Evolutionary conservation across 2,113 vertebrate species (phyloP).

Genomic region (Lucifuga dentata): DNA sequence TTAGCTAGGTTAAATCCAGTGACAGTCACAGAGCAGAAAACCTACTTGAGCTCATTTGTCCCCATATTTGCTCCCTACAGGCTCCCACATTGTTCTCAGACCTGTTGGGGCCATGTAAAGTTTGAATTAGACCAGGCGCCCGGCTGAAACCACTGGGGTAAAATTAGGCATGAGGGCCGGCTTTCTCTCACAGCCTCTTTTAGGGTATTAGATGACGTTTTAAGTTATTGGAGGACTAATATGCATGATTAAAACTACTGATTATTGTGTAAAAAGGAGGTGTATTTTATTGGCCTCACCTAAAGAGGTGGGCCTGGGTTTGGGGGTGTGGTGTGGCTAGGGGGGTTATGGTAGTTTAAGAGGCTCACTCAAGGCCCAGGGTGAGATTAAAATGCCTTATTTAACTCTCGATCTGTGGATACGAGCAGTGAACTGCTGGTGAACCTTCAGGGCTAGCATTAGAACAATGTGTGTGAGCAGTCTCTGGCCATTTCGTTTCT

Average conservation of each 20-base stretch:
- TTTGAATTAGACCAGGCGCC: slow-evolving; percentile 78
- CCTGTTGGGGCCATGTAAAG: slow-evolving; percentile 64
- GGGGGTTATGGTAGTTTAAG: slow-evolving; percentile 55
- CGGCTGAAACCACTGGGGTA: slow-evolving; percentile 70
- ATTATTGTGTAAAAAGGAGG: slow-evolving; percentile 73
- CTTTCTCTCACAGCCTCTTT: slow-evolving; percentile 69
- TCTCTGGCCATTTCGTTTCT: slow-evolving; percentile 31
- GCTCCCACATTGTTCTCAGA: slow-evolving; percentile 62
- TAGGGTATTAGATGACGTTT: slow-evolving; percentile 81
- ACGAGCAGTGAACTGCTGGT: slow-evolving; percentile 74
- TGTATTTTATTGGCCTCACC: slow-evolving; percentile 69
- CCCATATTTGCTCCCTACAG: slow-evolving; percentile 62
- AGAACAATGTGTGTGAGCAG: slow-evolving; percentile 60
- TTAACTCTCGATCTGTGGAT: slow-evolving; percentile 78
- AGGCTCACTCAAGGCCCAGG: slow-evolving; percentile 49
- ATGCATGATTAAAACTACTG: slow-evolving; percentile 76
- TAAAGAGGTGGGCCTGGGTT: slow-evolving; percentile 26
- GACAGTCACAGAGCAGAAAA: slow-evolving; percentile 63
- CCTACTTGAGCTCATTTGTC: slow-evolving; percentile 72
- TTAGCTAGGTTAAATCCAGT: slow-evolving; percentile 55
- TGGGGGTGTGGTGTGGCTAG: slow-evolving; percentile 14
- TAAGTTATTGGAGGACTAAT: slow-evolving; percentile 80
- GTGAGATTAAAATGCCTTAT: slow-evolving; percentile 77
- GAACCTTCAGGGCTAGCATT: slow-evolving; percentile 68
- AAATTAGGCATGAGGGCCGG: slow-evolving; percentile 72